Base-by-base conservation (phyloP, 2,113 vertebrate species). In the Anolis carolinensis region DNA sequence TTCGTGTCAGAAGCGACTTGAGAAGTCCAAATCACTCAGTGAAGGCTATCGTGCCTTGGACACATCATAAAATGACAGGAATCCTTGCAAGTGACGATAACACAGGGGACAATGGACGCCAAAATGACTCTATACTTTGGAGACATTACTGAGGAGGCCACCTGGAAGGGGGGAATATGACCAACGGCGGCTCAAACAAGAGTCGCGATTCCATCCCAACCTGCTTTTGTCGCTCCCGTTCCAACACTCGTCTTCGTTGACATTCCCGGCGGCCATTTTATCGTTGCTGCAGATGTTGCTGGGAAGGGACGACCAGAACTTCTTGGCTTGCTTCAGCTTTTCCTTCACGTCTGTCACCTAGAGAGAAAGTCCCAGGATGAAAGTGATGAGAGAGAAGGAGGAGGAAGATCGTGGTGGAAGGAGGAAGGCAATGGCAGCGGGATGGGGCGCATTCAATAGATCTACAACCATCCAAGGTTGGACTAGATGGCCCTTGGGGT, bases 241-340 rank as follows among this genome's bases (percentile, higher is more conserved):
- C 99, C 97, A 97, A 90, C 97, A 97, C 25, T 96, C 96, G 0
- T 97, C 96, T 73, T 97, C 96, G 8, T 96, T 94, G 89, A 93
- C 79, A 0, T 96, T 97, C 1, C 97, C 96, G 0, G 97, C 95
- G 7, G 97, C 96, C 87, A 97, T 97, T 92, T 96, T 96, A 91
- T 98, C 98, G 18, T 97, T 98, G 0, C 94, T 96, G 90, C 99
- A 99, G 74, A 99, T 96, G 0, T 94, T 98, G 90, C 97, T 97
- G 50, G 98, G 98, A 79, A 99, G 96, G 8, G 97, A 98, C 13
- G 99, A 99, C 99, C 99, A 99, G 95, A 99, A 99, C 94, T 99
- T 99, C 93, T 98, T 99, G 71, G 97, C 97, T 36, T 97, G 96
- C 89, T 98, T 99, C 91, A 99, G 93, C 92, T 98, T 99, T 94